phyloP scores from a whole-genome alignment of 2,888 invertebrate species.

The Plagodis pulveraria region DNA sequence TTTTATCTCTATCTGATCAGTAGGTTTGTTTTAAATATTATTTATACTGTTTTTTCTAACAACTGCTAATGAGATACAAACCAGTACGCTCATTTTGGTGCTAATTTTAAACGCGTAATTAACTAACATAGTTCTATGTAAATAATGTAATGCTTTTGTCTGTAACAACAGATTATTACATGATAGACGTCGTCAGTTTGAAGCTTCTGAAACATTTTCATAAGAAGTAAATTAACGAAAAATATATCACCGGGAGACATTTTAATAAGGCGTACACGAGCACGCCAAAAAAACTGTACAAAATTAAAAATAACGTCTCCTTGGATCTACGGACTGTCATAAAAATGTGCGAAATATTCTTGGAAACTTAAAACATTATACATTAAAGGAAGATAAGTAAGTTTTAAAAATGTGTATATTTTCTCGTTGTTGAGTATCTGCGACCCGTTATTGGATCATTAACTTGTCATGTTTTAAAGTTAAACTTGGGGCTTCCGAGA shows the following conservation, averaged over 20 bases:
- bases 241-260: slow-evolving; percentile 36
- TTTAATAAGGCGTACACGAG: slow-evolving; percentile 30
- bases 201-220: slow-evolving; percentile 16
- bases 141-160: neutral
- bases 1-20: too few species aligned
- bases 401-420: slow-evolving; percentile 41
- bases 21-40: too few species aligned
- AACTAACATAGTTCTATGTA: too few species aligned
- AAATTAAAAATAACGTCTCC: slow-evolving; percentile 45
- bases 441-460: slow-evolving; percentile 48
- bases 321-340: slow-evolving; percentile 41
- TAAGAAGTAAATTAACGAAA: slow-evolving; percentile 23
- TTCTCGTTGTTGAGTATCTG: slow-evolving; percentile 40
- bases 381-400: slow-evolving; percentile 40
- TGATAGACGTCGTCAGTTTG: slow-evolving; percentile 8
- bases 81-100: too few species aligned
- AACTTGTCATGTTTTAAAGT: slow-evolving; percentile 23
- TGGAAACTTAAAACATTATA: slow-evolving; percentile 40
- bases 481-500: slow-evolving; percentile 1
- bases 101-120: too few species aligned
- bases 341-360: slow-evolving; percentile 49
- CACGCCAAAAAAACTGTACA: slow-evolving; percentile 30
- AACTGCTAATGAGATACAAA: too few species aligned
- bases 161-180: neutral
- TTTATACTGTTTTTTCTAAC: too few species aligned